These are phyloP conservation scores for Chrysogorgia sp. DNA, from an alignment of 92 coral and sea anemone species.

Conservation along the genomic window DNA sequence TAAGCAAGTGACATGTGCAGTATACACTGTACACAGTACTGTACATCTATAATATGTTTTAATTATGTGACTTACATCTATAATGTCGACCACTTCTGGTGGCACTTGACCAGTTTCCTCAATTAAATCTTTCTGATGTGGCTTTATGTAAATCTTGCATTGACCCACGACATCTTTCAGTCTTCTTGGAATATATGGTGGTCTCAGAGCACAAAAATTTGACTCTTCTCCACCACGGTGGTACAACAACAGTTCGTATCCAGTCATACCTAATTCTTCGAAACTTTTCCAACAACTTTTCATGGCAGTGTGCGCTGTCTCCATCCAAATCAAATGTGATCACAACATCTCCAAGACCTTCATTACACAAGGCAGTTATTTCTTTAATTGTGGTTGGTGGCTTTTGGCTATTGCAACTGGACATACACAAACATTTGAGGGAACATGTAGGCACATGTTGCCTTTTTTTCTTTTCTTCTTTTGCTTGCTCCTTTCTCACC, in stretches of 20 bases:
- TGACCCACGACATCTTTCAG: slow-evolving; percentile 31
- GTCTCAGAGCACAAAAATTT: slow-evolving; percentile 15
- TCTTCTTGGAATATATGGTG: slow-evolving; percentile 30
- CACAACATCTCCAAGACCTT: slow-evolving; percentile 30
- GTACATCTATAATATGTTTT: background rate
- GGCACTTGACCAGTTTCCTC: slow-evolving; percentile 3
- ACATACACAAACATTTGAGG: slow-evolving; percentile 23
- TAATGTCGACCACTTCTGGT: slow-evolving; percentile 27
- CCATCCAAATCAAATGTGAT: slow-evolving; percentile 33
- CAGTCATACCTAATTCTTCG: slow-evolving; percentile 31
- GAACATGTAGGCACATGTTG: slow-evolving; percentile 26
- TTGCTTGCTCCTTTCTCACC: slow-evolving; percentile 17
- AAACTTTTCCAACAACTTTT: slow-evolving; percentile 26
- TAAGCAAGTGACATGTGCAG: too few species aligned
- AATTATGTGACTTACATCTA: slow-evolving; percentile 5
- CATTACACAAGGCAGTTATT: slow-evolving; percentile 23
- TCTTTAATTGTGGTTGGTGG: slow-evolving; percentile 39
- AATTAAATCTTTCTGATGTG: slow-evolving; percentile 11
- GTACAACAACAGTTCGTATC: slow-evolving; percentile 33
- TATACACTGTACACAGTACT: too few species aligned
- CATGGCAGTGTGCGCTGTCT: slow-evolving; percentile 38
- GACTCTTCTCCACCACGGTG: slow-evolving; percentile 47
- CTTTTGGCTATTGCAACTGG: slow-evolving; percentile 12
- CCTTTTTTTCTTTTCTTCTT: slow-evolving; percentile 12
- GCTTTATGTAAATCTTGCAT: slow-evolving; percentile 21